phyloP scores from a whole-genome alignment of 1,140 invertebrate species.

The Scaptodrosophila lebanonensis region DNA sequence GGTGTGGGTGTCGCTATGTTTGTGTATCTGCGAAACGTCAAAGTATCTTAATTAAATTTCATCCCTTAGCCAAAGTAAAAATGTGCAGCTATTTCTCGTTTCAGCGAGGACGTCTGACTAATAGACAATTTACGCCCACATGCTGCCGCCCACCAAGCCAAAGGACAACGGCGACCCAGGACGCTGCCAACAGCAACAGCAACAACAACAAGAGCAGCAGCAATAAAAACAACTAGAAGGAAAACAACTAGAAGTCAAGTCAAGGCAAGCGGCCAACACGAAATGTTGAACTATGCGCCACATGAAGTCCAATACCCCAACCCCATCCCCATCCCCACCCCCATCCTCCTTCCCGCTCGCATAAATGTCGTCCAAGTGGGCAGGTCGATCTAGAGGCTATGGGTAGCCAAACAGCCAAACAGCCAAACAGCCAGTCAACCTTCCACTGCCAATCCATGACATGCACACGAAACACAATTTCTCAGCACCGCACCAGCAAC shows the following conservation, averaged over 20 bases:
- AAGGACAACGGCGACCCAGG: slow-evolving; percentile 12
- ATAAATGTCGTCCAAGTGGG: too few species aligned
- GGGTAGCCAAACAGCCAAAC: too few species aligned
- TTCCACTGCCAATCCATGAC: too few species aligned
- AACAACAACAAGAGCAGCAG: background rate
- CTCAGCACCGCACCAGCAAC: slow-evolving; percentile 32
- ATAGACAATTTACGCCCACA: slow-evolving; percentile 72
- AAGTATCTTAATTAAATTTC: slow-evolving; percentile 76
- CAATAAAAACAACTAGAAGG: too few species aligned
- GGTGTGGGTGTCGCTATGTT: slow-evolving; percentile 25
- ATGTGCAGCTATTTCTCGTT: slow-evolving; percentile 71
- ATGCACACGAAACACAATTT: slow-evolving; percentile 41
- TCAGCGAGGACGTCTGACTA: slow-evolving; percentile 50
- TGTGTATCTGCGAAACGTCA: slow-evolving; percentile 68
- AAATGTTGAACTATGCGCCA: slow-evolving; percentile 38
- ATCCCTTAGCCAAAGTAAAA: slow-evolving; percentile 69
- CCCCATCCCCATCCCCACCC: background rate
- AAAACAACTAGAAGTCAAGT: slow-evolving; percentile 23
- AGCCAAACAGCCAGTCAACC: too few species aligned
- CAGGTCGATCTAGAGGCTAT: too few species aligned
- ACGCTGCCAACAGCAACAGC: background rate
- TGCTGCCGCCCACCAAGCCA: slow-evolving; percentile 3
- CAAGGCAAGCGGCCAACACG: slow-evolving; percentile 30
- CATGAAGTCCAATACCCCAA: slow-evolving; percentile 6
- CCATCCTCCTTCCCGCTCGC: too few species aligned